Base-by-base conservation (phyloP, 2,888 invertebrate species). In the Malthinus flaveolus region DNA sequence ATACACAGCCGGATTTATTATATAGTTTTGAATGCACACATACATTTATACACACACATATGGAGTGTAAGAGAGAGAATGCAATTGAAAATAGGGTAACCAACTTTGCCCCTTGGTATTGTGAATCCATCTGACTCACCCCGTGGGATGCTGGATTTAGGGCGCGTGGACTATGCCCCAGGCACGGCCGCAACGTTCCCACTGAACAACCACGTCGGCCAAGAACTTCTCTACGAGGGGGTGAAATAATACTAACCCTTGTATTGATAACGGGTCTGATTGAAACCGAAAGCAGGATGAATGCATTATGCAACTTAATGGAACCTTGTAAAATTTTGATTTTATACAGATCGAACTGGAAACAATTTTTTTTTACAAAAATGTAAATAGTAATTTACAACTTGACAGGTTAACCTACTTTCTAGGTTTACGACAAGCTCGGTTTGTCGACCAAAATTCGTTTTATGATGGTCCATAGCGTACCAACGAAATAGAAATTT, bases 121-220 rank as follows among this genome's bases (percentile, higher is more conserved):
- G 61, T 61, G 61, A 53, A 54, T 59, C 49, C 62, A 56, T 63
- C 67, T 69, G 68, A 69, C 65, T 69, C 67, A 69, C 66, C 65
- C 61, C 59, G 64, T 60, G 61, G 61, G 65, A 61, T 50, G 62
- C 60, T 54, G 65, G 63, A 66, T 66, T 67, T 65, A 65, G 68
- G 66, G 67, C 69, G 70, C 59, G 59, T 56, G 63, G 61, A 56
- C 59, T 48, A 44, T 53, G 62, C 58, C 63, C 61, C 56, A 50
- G 58, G 57, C 51, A 52, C 58, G 72, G 72, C 78, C 78, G 73
- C 78, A 78, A 78, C 77, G 76, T 77, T 77, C 78, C 78, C 78
- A 77, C 78, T 76, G 78, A 78, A 73, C 78, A 76, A 78, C 78
- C 78, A 73, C 76, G 71, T 72, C 74, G 77, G 76, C 77, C 77